Evolutionary conservation across 2,888 invertebrate species (phyloP).

Genomic region (Eurytoma californica): DNA sequence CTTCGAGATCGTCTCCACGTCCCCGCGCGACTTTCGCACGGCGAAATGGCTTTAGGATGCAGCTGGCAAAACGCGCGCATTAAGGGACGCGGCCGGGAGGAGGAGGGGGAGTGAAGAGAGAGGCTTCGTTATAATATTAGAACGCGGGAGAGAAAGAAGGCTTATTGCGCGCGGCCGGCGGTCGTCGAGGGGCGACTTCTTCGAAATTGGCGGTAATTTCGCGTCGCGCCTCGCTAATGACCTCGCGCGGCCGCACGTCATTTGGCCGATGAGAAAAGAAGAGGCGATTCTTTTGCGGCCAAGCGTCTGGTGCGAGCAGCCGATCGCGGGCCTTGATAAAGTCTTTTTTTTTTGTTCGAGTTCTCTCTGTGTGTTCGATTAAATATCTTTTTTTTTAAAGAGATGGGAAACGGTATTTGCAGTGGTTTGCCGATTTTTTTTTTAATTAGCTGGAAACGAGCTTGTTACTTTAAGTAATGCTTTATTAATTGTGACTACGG

Average conservation of each 20-base stretch:
- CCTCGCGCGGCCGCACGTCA: neutral
- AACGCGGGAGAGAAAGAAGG: constrained; percentile 6
- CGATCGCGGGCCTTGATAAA: neutral
- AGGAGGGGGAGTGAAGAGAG: neutral
- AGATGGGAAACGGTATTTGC: neutral
- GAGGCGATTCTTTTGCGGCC: neutral
- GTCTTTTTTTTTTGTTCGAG: neutral
- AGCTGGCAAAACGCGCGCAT: constrained; percentile 47
- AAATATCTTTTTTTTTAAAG: neutral
- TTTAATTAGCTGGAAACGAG: too few species aligned
- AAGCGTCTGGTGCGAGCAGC: neutral
- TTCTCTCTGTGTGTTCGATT: too few species aligned
- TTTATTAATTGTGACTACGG: too few species aligned
- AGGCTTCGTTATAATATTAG: constrained; percentile 55
- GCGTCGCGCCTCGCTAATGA: constrained; percentile 47
- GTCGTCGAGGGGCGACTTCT: constrained; percentile 34
- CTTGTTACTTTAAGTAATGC: too few species aligned
- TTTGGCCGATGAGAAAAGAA: constrained; percentile 5
- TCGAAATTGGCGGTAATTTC: constrained; percentile 53
- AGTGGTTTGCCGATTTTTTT: too few species aligned
- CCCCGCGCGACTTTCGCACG: constrained; percentile 10
- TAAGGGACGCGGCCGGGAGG: constrained; percentile 2
- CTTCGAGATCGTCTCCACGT: constrained; percentile 25
- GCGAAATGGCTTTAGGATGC: constrained; percentile 50
- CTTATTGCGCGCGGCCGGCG: constrained; percentile 1